These are phyloP conservation scores for Laupala kohalensis DNA, from an alignment of 1,140 invertebrate genomes.

Conservation along the genomic window DNA sequence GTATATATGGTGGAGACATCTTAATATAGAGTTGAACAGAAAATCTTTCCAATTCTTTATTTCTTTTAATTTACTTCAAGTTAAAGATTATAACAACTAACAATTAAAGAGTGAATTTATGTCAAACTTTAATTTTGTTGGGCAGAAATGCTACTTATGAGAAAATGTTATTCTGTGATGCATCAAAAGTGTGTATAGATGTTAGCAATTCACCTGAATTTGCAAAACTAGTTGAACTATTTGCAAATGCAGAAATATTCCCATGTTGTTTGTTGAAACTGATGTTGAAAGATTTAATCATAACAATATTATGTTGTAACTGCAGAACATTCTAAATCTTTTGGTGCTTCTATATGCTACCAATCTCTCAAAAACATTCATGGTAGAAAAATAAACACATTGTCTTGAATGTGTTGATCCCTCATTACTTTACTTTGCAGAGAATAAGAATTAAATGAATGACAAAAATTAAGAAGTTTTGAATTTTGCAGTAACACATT, in stretches of 20 bases:
- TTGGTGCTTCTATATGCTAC: not conserved
- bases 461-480: too few species aligned
- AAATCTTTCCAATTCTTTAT: too few species aligned
- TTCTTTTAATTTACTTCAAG: not conserved
- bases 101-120: not conserved
- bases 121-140: too few species aligned
- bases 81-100: too few species aligned
- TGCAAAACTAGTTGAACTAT: not conserved
- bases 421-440: too few species aligned
- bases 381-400: too few species aligned
- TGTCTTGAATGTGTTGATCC: too few species aligned
- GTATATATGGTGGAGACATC: too few species aligned
- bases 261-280: not conserved
- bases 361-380: not conserved
- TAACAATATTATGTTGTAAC: not conserved
- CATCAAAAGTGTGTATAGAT: not conserved
- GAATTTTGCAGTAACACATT: too few species aligned
- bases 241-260: not conserved
- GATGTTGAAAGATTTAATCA: not conserved
- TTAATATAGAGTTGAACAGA: too few species aligned
- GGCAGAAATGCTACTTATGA: too few species aligned
- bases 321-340: not conserved
- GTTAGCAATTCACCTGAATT: not conserved
- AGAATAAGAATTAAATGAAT: too few species aligned
- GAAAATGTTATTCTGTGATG: not conserved